Evolutionary conservation across 2,797 vertebrate species (phyloP), one percentile per base, ranked within the genome.

Genomic region (Poecilia picta): DNA sequence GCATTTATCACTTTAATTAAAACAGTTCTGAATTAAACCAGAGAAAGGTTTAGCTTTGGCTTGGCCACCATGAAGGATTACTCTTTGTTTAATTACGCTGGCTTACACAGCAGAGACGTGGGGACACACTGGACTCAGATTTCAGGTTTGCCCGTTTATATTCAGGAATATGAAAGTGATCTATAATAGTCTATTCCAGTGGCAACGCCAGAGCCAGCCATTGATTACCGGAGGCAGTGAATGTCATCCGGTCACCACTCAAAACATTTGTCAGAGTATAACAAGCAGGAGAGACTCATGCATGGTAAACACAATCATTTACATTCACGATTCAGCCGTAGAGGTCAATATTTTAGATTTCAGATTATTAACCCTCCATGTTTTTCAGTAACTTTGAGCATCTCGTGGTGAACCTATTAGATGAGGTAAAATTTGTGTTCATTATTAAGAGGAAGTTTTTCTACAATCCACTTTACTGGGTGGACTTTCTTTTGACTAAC

Each of bases 201-300:
- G 59, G 59, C 31, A 62, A 62, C 5, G 2, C 16, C 13, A 62
- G 59, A 33, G 59, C 13, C 82, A 59, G 71, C 45, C 80, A 90
- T 83, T 87, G 88, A 91, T 91, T 87, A 90, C 80, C 81, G 66
- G 64, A 80, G 72, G 76, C 83, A 83, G 72, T 77, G 79, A 89
- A 91, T 82, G 85, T 85, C 83, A 82, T 76, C 82, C 77, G 75
- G 73, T 85, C 72, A 62, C 77, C 51, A 77, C 55, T 83, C 68
- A n/a, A 74, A 82, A 47, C 81, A 79, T 89, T 87, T 75, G 79
- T 86, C 83, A 86, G 73, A 83, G 81, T 76, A 76, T 88, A 91
- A 90, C 85, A 78, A 92, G 78, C 81, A 76, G 70, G 53, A 75
- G 43, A 74, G 77, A 79, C 71, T 84, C 66, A 57, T 75, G 85